Evolutionary conservation across 2,888 invertebrate genomes (phyloP), one percentile per base, ranked within the genome.

Genomic region (Seira musarum): DNA sequence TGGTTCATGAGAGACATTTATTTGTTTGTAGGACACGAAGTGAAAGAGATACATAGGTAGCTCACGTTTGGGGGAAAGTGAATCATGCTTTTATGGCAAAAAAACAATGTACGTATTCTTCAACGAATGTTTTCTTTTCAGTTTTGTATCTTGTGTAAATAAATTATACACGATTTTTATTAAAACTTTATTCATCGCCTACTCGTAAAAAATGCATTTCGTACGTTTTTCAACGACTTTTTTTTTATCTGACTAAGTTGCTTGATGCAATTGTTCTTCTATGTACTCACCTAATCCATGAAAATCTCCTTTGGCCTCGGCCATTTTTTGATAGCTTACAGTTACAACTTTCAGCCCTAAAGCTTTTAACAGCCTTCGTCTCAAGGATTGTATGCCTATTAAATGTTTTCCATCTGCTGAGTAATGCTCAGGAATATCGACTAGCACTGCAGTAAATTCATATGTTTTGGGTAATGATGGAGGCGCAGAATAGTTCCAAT

Each of bases 401-500:
- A 94, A 88, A 69, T 90, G 88, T 63, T 89, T 88, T 60, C 90
- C 90, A 80, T 91, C 90, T 60, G 90, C 90, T 87, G 92, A 92
- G 88, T 91, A 93, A 88, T 93, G 91, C 83, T 93, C 93, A 0
- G 93, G 93, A 72, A 92, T 88, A 87, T 92, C 90, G 75, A 93
- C 90, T 71, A 93, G 88, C 49, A 93, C 85, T 0, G 92, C 93
- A 61, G 90, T 89, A 85, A 82, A 60, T 40, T 81, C 76, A 64
- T 49, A 19, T 17, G 30, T 60, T 46, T 74, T 78, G 1, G 67
- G 15, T n/a, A 40, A 24, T 3, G 40, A 1, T 13, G 64, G 63
- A 46, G 73, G 66, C 40, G n/a, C 49, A 8, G 63, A 61, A 22
- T 82, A 79, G 6, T 66, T 22, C 8, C 72, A 46, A 35, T 71